These are phyloP conservation scores for Thymelicus sylvestris DNA, from an alignment of 2,888 invertebrate species.

Conservation along the genomic window DNA sequence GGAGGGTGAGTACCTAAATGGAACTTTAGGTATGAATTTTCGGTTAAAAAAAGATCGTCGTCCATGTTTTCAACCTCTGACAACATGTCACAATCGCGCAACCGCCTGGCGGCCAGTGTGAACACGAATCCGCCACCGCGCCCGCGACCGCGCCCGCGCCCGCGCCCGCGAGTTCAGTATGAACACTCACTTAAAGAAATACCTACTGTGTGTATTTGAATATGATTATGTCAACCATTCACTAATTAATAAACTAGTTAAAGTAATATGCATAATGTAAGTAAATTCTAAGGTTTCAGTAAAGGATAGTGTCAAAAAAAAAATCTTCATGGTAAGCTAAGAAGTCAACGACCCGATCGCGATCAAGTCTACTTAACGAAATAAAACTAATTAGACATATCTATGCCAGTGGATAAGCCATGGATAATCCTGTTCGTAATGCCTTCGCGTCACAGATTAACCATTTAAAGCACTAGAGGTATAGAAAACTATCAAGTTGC, in stretches of 20 bases:
- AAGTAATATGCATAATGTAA: too few relatives aligned
- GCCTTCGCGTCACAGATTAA: slow-evolving; percentile 27
- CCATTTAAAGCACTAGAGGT: background rate
- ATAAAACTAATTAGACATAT: slow-evolving; percentile 13
- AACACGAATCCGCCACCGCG: too few relatives aligned
- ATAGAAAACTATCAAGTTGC: slow-evolving; percentile 31
- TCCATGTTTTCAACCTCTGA: too few relatives aligned
- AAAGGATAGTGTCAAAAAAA: background rate
- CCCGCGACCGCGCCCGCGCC: too few relatives aligned
- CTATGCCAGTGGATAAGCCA: slow-evolving; percentile 10
- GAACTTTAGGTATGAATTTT: too few relatives aligned
- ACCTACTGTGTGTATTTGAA: background rate
- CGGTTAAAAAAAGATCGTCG: too few relatives aligned
- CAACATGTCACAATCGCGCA: too few relatives aligned
- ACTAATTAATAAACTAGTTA: background rate
- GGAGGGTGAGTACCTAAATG: too few relatives aligned
- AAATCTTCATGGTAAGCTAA: background rate
- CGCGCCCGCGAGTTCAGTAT: too few relatives aligned
- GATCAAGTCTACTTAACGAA: background rate
- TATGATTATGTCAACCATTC: background rate
- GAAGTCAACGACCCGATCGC: background rate
- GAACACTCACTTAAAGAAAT: background rate
- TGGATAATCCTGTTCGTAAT: slow-evolving; percentile 19
- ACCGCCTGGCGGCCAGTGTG: too few relatives aligned
- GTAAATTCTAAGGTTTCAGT: too few relatives aligned